These are phyloP conservation scores for Crematogaster levior DNA, from an alignment of 2,888 invertebrate species.

Conservation along the genomic window DNA sequence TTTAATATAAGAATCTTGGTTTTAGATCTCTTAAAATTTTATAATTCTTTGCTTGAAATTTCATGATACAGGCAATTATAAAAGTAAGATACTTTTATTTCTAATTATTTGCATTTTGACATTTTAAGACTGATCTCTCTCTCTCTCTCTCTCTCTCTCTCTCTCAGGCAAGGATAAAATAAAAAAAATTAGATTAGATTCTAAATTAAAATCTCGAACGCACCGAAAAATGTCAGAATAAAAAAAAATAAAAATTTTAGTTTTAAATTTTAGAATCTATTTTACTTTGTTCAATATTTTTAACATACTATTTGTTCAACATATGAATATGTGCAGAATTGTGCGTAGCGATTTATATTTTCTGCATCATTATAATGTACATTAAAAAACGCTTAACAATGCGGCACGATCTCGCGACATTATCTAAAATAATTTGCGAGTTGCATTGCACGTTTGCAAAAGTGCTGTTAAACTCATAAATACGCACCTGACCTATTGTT, in stretches of 20 bases:
- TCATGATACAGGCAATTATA: slow-evolving; percentile 45
- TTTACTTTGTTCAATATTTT: background rate
- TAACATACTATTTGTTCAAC: background rate
- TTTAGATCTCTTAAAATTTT: background rate
- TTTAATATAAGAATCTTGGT: background rate
- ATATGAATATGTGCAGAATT: background rate
- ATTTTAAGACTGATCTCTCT: background rate
- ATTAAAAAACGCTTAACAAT: background rate
- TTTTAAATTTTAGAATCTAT: background rate
- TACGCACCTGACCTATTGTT: slow-evolving; percentile 21
- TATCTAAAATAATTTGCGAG: slow-evolving; percentile 34
- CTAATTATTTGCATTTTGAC: background rate
- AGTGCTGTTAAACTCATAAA: slow-evolving; percentile 30
- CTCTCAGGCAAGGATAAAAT: slow-evolving; percentile 60
- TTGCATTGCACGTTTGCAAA: background rate
- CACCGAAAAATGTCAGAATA: too few relatives aligned
- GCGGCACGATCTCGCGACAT: background rate
- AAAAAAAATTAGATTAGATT: too few relatives aligned
- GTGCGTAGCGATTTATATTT: background rate
- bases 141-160: background rate
- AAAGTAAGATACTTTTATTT: background rate
- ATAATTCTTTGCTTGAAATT: slow-evolving; percentile 48
- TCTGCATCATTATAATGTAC: background rate
- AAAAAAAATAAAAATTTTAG: slow-evolving; percentile 69
- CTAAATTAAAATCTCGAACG: too few relatives aligned